Evolutionary conservation across 2,888 invertebrate genomes (phyloP).

Genomic region (Dasypolia templi): DNA sequence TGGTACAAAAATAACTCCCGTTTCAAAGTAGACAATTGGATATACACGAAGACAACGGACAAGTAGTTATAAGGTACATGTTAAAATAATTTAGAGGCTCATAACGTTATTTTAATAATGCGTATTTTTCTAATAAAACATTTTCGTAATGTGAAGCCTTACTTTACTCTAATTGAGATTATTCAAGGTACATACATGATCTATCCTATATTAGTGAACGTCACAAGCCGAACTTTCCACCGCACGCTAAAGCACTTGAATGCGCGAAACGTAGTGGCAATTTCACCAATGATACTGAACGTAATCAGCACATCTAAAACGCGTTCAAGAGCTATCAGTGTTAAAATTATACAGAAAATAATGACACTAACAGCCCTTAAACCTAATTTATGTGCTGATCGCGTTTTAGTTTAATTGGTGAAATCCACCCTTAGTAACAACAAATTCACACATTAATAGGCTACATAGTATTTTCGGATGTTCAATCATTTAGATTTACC

Average conservation of each 20-base stretch:
- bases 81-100: constrained; percentile 71
- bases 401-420: too few species aligned
- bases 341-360: too few species aligned
- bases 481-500: constrained; percentile 1
- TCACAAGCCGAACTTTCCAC: constrained; percentile 79
- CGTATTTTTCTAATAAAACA: constrained; percentile 59
- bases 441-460: not conserved
- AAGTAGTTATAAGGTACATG: constrained; percentile 58
- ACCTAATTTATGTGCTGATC: too few species aligned
- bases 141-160: constrained; percentile 62
- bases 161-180: constrained; percentile 85
- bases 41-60: constrained; percentile 61
- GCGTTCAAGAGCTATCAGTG: too few species aligned
- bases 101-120: constrained; percentile 52
- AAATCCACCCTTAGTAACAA: constrained; percentile 8
- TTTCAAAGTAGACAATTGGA: constrained; percentile 70
- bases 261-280: constrained; percentile 34
- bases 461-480: not conserved
- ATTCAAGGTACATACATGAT: constrained; percentile 82
- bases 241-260: constrained; percentile 53
- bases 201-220: constrained; percentile 79
- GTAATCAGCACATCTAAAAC: too few species aligned
- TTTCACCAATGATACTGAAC: too few species aligned
- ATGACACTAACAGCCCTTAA: too few species aligned
- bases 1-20: constrained; percentile 81